A percentile compares a stretch with the other conserved stretches of the same genome.
Conservation (phyloP, 1,140 invertebrate genomes). For the Nylanderia fulva region DNA sequence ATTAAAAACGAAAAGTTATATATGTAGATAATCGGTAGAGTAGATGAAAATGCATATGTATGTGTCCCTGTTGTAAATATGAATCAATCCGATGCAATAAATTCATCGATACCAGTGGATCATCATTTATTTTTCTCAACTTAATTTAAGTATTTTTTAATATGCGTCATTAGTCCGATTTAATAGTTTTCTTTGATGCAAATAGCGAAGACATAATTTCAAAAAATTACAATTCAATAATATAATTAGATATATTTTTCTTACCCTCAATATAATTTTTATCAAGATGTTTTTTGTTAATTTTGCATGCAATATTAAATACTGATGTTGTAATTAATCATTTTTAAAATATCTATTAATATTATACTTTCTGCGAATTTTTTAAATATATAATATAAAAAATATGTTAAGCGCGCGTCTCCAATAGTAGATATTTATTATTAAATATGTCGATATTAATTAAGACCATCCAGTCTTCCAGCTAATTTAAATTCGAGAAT, state of each 20-base stretch:
- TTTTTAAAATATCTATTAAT: not conserved
- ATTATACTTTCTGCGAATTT: not conserved
- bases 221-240: not conserved
- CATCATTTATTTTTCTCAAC: not conserved
- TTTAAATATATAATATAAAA: not conserved
- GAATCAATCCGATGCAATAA: conserved; percentile 84
- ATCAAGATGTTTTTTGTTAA: no score
- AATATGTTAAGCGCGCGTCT: not conserved
- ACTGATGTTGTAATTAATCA: not conserved
- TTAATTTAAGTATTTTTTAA: not conserved
- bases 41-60: conserved; percentile 84
- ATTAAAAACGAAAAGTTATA: conserved; percentile 76
- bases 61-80: conserved; percentile 84
- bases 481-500: not conserved
- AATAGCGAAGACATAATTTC: not conserved
- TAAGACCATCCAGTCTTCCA: not conserved
- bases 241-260: no score
- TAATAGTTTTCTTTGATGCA: not conserved
- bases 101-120: conserved; percentile 77
- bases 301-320: not conserved
- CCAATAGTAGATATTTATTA: not conserved
- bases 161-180: not conserved
- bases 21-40: conserved; percentile 83
- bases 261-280: no score
- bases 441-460: not conserved